Conservation (phyloP, 2,113 vertebrate genomes). For the Catharus minimus region DNA sequence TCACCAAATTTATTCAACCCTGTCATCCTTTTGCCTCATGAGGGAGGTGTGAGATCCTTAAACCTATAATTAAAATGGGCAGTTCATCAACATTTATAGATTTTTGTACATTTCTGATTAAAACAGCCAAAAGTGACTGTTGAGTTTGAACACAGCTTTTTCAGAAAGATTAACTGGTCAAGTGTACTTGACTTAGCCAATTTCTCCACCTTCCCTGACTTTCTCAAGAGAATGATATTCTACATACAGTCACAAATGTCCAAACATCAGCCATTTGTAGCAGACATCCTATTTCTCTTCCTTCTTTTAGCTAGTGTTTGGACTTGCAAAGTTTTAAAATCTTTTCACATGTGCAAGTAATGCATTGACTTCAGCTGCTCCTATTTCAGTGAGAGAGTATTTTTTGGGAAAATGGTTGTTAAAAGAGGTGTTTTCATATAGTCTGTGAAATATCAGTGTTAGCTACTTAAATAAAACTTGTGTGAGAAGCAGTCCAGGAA, state of each 20-base stretch:
- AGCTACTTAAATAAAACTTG: not conserved
- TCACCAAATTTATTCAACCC: not conserved
- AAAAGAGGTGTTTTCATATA: not conserved
- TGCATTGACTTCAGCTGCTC: not conserved
- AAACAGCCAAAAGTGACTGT: not conserved
- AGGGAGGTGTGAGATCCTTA: not conserved
- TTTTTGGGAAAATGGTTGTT: not conserved
- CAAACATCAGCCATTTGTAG: not conserved
- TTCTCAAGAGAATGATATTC: not conserved
- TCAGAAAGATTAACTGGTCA: not conserved
- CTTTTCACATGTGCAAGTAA: not conserved
- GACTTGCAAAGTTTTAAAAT: not conserved
- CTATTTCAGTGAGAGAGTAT: not conserved
- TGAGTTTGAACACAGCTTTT: not conserved
- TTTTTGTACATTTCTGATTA: not conserved
- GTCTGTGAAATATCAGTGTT: not conserved
- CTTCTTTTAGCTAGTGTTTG: not conserved
- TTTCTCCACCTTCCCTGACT: not conserved
- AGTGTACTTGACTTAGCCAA: not conserved
- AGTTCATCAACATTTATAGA: not conserved
- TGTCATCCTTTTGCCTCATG: not conserved
- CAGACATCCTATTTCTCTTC: not conserved
- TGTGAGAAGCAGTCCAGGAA: not conserved
- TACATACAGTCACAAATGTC: not conserved
- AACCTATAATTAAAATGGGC: not conserved